Evolutionary conservation across 2,113 vertebrate species (phyloP).

Genomic region (Heloderma charlesbogerti): DNA sequence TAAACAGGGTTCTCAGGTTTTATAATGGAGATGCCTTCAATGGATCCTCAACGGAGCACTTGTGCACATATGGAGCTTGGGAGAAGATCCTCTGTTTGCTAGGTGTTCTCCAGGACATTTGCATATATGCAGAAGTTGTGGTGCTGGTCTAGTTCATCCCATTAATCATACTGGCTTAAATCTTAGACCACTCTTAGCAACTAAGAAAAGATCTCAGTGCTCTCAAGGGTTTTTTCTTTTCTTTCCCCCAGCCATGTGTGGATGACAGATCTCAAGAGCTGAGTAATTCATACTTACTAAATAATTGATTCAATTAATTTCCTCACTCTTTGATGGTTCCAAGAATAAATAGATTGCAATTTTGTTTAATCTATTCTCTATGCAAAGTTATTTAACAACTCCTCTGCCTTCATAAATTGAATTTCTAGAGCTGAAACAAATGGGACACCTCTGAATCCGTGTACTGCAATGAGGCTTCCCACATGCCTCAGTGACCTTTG

Average conservation of each 20-base stretch:
- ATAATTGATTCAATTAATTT: slow-evolving; percentile 66
- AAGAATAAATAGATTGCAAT: slow-evolving; percentile 57
- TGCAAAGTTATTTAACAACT: slow-evolving; percentile 55
- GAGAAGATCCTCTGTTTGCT: not conserved
- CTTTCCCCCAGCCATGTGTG: not conserved
- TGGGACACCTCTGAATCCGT: not conserved
- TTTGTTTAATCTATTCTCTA: slow-evolving; percentile 49
- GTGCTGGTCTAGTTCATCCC: not conserved
- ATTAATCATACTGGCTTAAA: not conserved
- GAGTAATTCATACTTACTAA: slow-evolving; percentile 50
- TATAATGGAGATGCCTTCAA: not conserved
- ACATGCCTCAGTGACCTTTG: not conserved
- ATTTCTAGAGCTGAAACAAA: slow-evolving; percentile 42
- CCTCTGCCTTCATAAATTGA: slow-evolving; percentile 43
- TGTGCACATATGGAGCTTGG: not conserved
- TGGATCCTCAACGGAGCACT: not conserved
- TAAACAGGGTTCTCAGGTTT: not conserved
- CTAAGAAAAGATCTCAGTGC: slow-evolving; percentile 33
- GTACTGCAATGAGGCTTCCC: not conserved
- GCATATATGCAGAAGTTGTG: not conserved
- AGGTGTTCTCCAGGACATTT: not conserved
- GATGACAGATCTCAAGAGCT: slow-evolving; percentile 41
- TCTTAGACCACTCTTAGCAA: slow-evolving; percentile 6
- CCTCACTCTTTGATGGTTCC: slow-evolving; percentile 33
- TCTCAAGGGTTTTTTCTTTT: not conserved